Percentiles rank a stretch among this genome's conserved stretches.
Evolutionary conservation across 1,140 invertebrate species (phyloP).

Genomic region (Drosophila rufa): DNA sequence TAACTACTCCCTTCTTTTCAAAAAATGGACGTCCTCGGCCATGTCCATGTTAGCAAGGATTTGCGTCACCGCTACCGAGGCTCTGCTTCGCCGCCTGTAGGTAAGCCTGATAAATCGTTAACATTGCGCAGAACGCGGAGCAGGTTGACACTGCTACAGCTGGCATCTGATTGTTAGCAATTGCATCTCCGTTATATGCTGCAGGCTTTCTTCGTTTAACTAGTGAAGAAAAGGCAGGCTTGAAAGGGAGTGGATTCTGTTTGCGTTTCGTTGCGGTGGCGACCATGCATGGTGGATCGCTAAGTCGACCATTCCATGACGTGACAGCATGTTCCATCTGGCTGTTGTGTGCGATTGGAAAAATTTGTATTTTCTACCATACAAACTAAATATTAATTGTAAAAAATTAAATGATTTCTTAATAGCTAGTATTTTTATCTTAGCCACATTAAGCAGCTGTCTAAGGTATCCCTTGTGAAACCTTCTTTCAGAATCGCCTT

Average conservation of each 20-base stretch:
- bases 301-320: background rate
- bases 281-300: background rate
- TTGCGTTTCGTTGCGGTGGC: conserved; percentile 5
- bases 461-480: background rate
- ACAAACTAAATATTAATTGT: conserved; percentile 1
- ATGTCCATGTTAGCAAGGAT: background rate
- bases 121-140: background rate
- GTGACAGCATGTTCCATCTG: background rate
- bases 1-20: background rate
- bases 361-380: background rate
- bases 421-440: conserved; percentile 1
- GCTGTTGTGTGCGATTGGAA: background rate
- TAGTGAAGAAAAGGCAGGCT: conserved; percentile 4
- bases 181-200: conserved; percentile 3
- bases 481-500: background rate
- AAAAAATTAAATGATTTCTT: background rate
- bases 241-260: background rate
- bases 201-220: conserved; percentile 3
- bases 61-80: background rate
- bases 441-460: conserved; percentile 1
- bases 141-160: background rate
- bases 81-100: background rate
- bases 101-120: background rate
- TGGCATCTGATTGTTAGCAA: background rate
- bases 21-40: conserved; percentile 5